Evolutionary conservation across 2,113 vertebrate genomes (phyloP).

Genomic region (Ictalurus furcatus): DNA sequence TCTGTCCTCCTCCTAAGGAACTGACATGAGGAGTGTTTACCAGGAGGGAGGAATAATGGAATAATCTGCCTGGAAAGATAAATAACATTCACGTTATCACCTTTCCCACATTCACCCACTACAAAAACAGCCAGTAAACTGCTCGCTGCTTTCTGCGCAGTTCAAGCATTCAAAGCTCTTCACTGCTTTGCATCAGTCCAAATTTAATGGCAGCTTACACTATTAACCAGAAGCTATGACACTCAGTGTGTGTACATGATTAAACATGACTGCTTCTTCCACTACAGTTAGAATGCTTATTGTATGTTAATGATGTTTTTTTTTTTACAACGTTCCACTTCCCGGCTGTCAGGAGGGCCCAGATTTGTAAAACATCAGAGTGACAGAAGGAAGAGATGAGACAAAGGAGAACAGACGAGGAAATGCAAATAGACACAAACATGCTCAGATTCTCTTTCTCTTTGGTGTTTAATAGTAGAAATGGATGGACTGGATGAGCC

Average conservation of each 20-base stretch:
- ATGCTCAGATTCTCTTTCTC: neutral
- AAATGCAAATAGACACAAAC: conserved; percentile 16
- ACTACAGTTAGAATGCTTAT: neutral
- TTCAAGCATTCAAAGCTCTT: conserved; percentile 28
- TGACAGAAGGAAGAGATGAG: neutral
- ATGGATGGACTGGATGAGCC: neutral
- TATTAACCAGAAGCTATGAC: neutral
- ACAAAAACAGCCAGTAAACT: conserved; percentile 35
- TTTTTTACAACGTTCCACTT: neutral
- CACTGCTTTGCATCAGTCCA: conserved; percentile 4
- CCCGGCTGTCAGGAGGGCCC: conserved; percentile 8
- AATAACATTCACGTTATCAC: conserved; percentile 46
- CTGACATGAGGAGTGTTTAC: conserved; percentile 42
- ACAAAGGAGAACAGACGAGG: neutral
- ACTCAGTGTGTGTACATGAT: neutral
- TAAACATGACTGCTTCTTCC: conserved; percentile 14
- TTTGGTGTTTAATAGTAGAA: neutral
- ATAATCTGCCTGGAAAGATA: conserved; percentile 49
- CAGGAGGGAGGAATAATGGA: conserved; percentile 45
- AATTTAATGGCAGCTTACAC: neutral
- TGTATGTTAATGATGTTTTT: conserved; percentile 35
- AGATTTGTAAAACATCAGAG: conserved; percentile 18
- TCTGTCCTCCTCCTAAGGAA: conserved; percentile 24
- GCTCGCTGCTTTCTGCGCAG: conserved; percentile 26
- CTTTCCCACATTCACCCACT: conserved; percentile 31